Conservation (phyloP, 2,797 vertebrate species). For the Cuniculus paca region DNA sequence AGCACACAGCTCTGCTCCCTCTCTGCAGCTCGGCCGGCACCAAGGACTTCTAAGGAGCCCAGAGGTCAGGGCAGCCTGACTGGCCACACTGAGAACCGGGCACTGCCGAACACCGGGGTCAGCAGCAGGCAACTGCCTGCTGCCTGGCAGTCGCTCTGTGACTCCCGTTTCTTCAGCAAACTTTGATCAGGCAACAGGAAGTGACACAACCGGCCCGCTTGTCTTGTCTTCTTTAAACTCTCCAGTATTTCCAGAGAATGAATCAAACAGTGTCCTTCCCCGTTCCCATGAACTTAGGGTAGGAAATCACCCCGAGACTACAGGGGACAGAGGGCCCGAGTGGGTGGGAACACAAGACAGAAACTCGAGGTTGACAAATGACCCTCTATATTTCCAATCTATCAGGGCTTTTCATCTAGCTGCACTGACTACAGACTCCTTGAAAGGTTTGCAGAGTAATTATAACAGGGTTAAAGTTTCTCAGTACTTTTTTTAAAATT, state of each 20-base stretch:
- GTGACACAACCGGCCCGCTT: constrained; percentile 62
- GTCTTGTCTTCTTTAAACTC: constrained; percentile 55
- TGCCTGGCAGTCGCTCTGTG: neutral
- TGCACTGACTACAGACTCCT: constrained; percentile 67
- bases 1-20: neutral
- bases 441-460: constrained; percentile 71
- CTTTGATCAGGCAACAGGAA: constrained; percentile 84
- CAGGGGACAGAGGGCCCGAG: constrained; percentile 81
- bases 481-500: constrained; percentile 69
- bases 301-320: constrained; percentile 83
- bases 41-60: constrained; percentile 59
- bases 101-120: constrained; percentile 49
- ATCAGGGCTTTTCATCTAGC: constrained; percentile 84
- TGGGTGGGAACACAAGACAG: constrained; percentile 77
- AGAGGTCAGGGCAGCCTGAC: constrained; percentile 53
- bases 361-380: constrained; percentile 76
- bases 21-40: neutral
- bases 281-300: constrained; percentile 86
- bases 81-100: constrained; percentile 27
- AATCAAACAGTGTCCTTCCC: constrained; percentile 82
- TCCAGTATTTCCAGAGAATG: constrained; percentile 77
- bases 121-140: neutral
- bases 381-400: constrained; percentile 80
- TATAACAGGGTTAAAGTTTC: constrained; percentile 67
- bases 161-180: constrained; percentile 65